Conservation (phyloP, 2,888 invertebrate genomes). For the Polydesmus complanatus region DNA sequence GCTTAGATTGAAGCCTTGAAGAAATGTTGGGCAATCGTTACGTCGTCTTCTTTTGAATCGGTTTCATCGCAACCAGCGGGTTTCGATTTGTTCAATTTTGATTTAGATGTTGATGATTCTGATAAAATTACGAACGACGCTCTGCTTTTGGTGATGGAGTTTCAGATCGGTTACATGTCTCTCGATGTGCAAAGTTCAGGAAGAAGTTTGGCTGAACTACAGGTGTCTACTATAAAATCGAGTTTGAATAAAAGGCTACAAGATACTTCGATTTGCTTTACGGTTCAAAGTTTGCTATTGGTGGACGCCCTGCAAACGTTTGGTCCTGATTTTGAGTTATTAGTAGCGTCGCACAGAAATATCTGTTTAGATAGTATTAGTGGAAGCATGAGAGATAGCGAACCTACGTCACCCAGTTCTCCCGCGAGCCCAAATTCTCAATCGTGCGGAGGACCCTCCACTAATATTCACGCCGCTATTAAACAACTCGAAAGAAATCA, state of each 20-base stretch:
- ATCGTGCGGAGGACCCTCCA: conserved; percentile 39
- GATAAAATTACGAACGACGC: conserved; percentile 34
- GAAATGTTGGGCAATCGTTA: not conserved
- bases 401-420: conserved; percentile 75
- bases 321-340: conserved; percentile 85
- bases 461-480: conserved; percentile 43
- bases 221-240: conserved; percentile 73
- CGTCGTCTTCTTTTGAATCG: not conserved
- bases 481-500: conserved; percentile 20
- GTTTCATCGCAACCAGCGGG: not conserved
- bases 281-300: conserved; percentile 78
- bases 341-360: conserved; percentile 87
- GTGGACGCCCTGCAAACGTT: conserved; percentile 92
- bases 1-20: not conserved
- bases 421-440: conserved; percentile 43
- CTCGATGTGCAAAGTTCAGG: conserved; percentile 57
- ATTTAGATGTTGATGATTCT: conserved; percentile 5
- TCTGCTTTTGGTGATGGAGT: conserved; percentile 63
- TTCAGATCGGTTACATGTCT: conserved; percentile 66
- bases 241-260: conserved; percentile 57
- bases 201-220: conserved; percentile 80
- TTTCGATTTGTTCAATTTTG: conserved; percentile 5
- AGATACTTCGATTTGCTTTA: conserved; percentile 63
- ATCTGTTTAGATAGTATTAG: conserved; percentile 92
- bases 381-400: conserved; percentile 80